phyloP scores from a whole-genome alignment of 2,888 invertebrate species.

The Ashinkailepas kermadecensis region DNA sequence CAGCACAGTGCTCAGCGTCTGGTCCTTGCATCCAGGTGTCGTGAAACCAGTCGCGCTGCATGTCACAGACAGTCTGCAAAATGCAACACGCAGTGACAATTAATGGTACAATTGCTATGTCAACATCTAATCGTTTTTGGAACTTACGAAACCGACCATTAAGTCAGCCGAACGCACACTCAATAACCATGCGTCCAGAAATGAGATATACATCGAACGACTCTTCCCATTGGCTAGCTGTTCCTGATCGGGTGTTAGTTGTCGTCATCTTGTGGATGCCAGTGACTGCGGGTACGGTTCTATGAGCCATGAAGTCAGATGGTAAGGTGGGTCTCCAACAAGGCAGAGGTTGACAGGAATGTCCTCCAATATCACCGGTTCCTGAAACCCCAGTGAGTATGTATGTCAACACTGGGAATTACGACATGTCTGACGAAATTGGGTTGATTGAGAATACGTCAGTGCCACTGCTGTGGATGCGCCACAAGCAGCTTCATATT shows the following conservation, averaged over 20 bases:
- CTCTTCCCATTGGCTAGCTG: background rate
- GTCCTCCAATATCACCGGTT: background rate
- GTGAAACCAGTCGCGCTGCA: no score
- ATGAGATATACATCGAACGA: background rate
- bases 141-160: background rate
- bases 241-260: background rate
- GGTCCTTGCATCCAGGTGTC: no score
- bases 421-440: no score
- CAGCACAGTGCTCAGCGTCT: no score
- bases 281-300: background rate
- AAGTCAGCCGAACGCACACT: background rate
- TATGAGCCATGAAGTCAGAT: background rate
- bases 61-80: no score
- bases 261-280: background rate
- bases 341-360: background rate
- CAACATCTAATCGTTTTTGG: no score
- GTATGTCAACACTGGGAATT: no score
- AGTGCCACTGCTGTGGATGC: no score
- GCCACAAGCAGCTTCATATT: no score
- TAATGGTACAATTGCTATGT: no score
- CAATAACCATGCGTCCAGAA: background rate
- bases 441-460: no score
- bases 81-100: no score
- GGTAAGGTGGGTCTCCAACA: background rate
- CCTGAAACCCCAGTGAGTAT: background rate